Base-by-base conservation (phyloP, 1,140 invertebrate species). In the Pogonomyrmex californicus region DNA sequence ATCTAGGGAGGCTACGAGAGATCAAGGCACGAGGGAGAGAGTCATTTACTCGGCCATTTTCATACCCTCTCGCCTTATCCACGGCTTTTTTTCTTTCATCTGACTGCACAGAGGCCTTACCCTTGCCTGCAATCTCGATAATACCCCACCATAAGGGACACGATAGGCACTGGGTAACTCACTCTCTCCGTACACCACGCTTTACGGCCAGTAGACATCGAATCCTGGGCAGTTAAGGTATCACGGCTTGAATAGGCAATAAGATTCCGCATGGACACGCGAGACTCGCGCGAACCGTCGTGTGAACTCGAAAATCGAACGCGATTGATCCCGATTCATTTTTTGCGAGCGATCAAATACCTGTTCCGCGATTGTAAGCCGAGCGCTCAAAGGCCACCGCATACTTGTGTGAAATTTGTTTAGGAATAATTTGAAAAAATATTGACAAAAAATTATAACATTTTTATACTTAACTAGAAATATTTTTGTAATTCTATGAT, bases 191-290 rank as follows among this genome's bases (percentile, higher is more conserved):
- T 88, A 66, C 79, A 87, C 86, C 85, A 91, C 90, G 91, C 88
- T 92, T 92, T 91, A 92, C 86, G 89, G 86, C 91, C 90, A 81
- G 89, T 91, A 92, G 91, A 92, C 92, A 92, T 92, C 89, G 88
- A 87, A 91, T 91, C 86, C 75, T 66, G 86, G 85, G 86, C 86
- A 90, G 91, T 93, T 92, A 92, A 91, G 89, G 90, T 85, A 92
- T 92, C 88, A 76, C 90, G 85, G 85, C 36, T 79, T 92, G 90
- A 92, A 92, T 93, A 92, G 78, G 86, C 88, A 93, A 92, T 92
- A 90, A 91, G 87, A 91, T 90, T 92, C 90, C 86, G 85, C 88
- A 86, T 23, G 89, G 90, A 89, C 92, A 92, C 90, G 91, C 91
- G 87, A 92, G 87, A 87, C 83, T 90, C 88, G 65, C 83, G 79